These are phyloP conservation scores for Ochotona princeps DNA, from an alignment of 2,113 vertebrate species.

Conservation along the genomic window DNA sequence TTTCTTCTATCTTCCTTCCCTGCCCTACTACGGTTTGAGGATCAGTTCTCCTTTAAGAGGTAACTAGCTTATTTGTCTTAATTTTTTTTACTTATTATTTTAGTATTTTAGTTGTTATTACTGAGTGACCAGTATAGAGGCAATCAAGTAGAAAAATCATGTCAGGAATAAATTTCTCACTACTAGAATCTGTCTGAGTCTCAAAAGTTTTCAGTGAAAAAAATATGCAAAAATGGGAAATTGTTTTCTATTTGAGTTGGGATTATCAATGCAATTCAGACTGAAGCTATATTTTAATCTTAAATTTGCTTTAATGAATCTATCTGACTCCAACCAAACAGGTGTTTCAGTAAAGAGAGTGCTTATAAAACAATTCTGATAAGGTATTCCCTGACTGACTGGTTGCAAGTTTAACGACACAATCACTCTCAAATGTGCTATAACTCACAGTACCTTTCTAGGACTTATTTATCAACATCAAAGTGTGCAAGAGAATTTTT, in stretches of 20 bases:
- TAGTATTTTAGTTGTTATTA: not conserved
- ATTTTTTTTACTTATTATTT: no score
- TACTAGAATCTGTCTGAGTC: not conserved
- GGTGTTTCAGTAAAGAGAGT: constrained; percentile 44
- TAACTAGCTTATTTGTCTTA: not conserved
- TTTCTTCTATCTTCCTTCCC: not conserved
- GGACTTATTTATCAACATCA: constrained; percentile 60
- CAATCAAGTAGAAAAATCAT: not conserved
- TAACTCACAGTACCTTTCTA: constrained; percentile 23
- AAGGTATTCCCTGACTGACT: not conserved
- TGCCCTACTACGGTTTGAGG: not conserved
- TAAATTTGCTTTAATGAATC: constrained; percentile 28
- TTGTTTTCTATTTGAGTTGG: not conserved
- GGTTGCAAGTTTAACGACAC: constrained; percentile 50
- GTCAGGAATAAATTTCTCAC: not conserved
- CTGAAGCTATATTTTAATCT: constrained; percentile 4
- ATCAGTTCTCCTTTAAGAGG: not conserved
- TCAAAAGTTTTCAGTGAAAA: not conserved
- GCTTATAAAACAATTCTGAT: constrained; percentile 43
- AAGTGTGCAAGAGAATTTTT: not conserved
- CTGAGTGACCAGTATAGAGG: not conserved
- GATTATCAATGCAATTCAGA: not conserved
- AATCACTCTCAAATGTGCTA: constrained; percentile 33
- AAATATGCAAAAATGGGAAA: not conserved
- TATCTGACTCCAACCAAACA: constrained; percentile 28